Base-by-base conservation (phyloP, 2,888 invertebrate genomes). In the Schizaphis graminum region DNA sequence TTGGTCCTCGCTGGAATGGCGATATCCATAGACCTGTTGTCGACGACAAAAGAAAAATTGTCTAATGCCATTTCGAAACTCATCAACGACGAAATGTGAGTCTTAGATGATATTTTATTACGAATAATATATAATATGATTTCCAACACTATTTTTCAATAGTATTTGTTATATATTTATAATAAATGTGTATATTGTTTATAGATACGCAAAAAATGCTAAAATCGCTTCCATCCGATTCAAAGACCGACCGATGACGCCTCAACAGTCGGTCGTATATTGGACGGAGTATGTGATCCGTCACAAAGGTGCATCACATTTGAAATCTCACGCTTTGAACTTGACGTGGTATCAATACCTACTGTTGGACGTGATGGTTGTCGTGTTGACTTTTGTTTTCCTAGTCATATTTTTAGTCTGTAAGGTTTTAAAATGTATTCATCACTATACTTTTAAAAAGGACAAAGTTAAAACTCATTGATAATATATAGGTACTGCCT, bases 261-360 rank as follows among this genome's bases (percentile, higher is more conserved):
- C 44, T 28, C 13, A 77, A 53, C 47, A 89, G 24, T 61, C 41
- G 3, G 67, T 92, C 3, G 61, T 88, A 26, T 92, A 92, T 49
- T 92, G 92, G 87, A 87, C 92, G 5, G 92, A 92, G 47, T 92
- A 92, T 49, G 92, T 92, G 11, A 92, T 92, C 10, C 57, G 86
- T 47, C 87, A 88, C 16, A 87, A 67, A 61, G 88, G 92, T 24
- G 87, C 92, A 13, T 16, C 49, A 16, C 49, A 53, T 16, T 53
- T 53, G 49, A 53, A 53, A 53, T 53, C 49, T 13, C 49, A 53
- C 49, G 49, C 49, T 3, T 16, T 53, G 16, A 53, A 53, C 10
- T 53, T 53, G 53, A 53, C 53, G 21, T 53, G 53, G 53, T 53
- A 53, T 53, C 21, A 53, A 53, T 53, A 53, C 21, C 21, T 53